Evolutionary conservation across 2,888 invertebrate species (phyloP).

Genomic region (Thymelicus lineola): DNA sequence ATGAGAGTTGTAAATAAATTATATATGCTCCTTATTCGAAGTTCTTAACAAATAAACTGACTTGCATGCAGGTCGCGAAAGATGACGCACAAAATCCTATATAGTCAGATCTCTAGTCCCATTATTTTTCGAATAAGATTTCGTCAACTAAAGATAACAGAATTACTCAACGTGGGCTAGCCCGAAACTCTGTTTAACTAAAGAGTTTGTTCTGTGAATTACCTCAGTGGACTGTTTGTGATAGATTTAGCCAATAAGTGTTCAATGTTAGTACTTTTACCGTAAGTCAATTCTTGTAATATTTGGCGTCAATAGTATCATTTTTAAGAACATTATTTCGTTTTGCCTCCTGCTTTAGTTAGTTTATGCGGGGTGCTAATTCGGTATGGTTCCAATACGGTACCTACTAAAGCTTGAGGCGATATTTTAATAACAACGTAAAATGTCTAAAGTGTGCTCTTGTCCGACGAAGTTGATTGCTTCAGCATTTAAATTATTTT

Average conservation of each 20-base stretch:
- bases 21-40: constrained; percentile 50
- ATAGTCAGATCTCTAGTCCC: constrained; percentile 83
- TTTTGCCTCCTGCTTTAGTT: constrained; percentile 37
- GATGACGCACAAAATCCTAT: constrained; percentile 65
- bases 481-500: neutral
- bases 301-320: constrained; percentile 70
- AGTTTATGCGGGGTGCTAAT: neutral
- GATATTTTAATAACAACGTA: constrained; percentile 2
- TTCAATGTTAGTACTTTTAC: constrained; percentile 77
- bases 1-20: constrained; percentile 21
- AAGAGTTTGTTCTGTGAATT: constrained; percentile 73
- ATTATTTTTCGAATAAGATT: constrained; percentile 67
- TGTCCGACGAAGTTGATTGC: neutral
- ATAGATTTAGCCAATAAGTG: constrained; percentile 84
- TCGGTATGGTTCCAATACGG: neutral
- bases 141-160: constrained; percentile 60
- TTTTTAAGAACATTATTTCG: constrained; percentile 43
- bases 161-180: constrained; percentile 57
- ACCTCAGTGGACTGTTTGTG: constrained; percentile 83
- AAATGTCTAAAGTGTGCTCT: constrained; percentile 1
- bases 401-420: constrained; percentile 13
- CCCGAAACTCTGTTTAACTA: constrained; percentile 48
- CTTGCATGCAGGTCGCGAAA: constrained; percentile 23
- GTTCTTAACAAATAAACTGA: constrained; percentile 42
- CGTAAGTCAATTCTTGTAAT: constrained; percentile 78